Base-by-base conservation (phyloP, 2,797 vertebrate genomes). In the Bradypodion ventrale region DNA sequence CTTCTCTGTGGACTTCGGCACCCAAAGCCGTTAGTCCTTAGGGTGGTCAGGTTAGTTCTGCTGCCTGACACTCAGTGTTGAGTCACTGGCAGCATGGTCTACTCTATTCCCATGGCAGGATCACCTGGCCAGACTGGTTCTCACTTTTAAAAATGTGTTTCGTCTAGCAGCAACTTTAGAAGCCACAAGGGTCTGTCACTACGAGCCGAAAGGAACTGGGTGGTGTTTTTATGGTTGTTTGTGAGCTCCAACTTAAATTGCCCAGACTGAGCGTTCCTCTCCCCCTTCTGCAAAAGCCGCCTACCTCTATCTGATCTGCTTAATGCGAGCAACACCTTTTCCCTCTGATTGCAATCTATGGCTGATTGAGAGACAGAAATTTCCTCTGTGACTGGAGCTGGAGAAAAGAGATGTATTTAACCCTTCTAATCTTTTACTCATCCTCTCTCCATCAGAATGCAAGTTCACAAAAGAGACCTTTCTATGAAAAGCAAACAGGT, bases 281-380 rank as follows among this genome's bases (percentile, higher is more conserved):
- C 27, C 10, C 1, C 8, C 49, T 4, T 37, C 68, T 74, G 32
- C 52, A 19, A 56, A n/a, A 19, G 40, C 65, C 5, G 25, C 84
- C 74, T 46, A 40, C 78, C n/a, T 75, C 78, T 87, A 85, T 93
- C 92, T 89, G 87, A 69, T 93, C 91, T 89, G 81, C 89, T 92
- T 93, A 95, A 94, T 92, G 92, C 93, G 89, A 87, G 83, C 82
- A 4, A 73, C 88, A 90, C 91, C 91, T 94, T 80, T 89, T 29
- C n/a, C 37, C 1, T 90, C 92, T 96, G 96, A 96, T 96, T 96
- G 95, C 95, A 95, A 95, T 96, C 93, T 95, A 59, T 37, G 78
- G 27, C 92, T 96, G 94, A 96, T 95, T 94, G 93, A 91, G 85
- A 94, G 91, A 87, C 68, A 87, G 86, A 91, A 37, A 79, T 88